Evolutionary conservation across 1,140 invertebrate species (phyloP).

Genomic region (Campoletis sonorensis): DNA sequence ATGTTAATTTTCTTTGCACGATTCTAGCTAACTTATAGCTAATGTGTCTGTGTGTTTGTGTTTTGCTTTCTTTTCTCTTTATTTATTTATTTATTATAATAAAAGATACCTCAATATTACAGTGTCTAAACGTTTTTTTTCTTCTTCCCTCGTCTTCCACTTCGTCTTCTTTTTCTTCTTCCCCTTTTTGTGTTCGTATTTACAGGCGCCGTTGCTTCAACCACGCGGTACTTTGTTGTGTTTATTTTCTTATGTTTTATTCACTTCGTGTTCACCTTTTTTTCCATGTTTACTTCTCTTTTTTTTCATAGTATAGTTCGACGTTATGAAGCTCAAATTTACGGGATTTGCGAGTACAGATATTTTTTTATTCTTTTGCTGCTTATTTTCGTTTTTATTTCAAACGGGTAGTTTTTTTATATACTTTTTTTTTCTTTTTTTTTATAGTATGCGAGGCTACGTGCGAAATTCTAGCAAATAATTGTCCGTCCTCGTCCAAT

Average conservation of each 20-base stretch:
- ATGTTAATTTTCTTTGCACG: slow-evolving; percentile 72
- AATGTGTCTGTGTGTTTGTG: slow-evolving; percentile 59
- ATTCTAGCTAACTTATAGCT: slow-evolving; percentile 73
- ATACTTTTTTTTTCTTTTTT: too few species aligned
- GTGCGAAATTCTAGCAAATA: slow-evolving; percentile 30
- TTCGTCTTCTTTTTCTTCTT: neutral
- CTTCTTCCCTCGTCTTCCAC: neutral
- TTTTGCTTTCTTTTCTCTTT: slow-evolving; percentile 49
- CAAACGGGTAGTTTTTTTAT: slow-evolving; percentile 24
- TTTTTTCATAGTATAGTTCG: slow-evolving; percentile 23
- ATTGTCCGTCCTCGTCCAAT: slow-evolving; percentile 2
- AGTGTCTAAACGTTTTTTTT: slow-evolving; percentile 46
- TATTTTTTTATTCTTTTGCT: neutral
- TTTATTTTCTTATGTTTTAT: neutral
- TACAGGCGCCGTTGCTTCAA: slow-evolving; percentile 52
- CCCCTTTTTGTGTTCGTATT: slow-evolving; percentile 18
- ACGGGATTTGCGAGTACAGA: slow-evolving; percentile 25
- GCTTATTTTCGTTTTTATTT: neutral
- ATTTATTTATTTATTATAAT: slow-evolving; percentile 60
- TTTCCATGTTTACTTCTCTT: neutral
- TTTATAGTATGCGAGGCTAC: slow-evolving; percentile 26
- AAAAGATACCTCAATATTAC: slow-evolving; percentile 54
- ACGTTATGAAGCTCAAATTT: slow-evolving; percentile 31
- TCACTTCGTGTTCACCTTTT: neutral
- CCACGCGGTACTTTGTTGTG: slow-evolving; percentile 48